Evolutionary conservation across 2,113 vertebrate species (phyloP).

Genomic region (Ochotona curzoniae): DNA sequence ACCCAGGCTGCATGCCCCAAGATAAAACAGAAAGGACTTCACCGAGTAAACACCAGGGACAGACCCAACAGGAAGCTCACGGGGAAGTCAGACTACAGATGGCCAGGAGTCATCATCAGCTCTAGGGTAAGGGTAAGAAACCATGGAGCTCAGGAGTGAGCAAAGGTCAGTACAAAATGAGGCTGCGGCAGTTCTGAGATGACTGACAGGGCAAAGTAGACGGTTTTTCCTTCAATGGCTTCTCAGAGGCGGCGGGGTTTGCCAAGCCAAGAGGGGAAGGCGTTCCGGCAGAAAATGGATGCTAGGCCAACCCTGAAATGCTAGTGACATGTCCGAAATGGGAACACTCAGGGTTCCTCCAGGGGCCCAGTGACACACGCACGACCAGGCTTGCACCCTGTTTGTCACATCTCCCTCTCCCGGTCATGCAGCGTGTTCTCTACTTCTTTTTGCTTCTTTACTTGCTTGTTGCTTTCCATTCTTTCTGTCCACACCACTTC

Average conservation of each 20-base stretch:
- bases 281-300: not conserved
- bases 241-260: not conserved
- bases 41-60: not conserved
- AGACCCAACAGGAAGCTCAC: slow-evolving; percentile 11
- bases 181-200: not conserved
- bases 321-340: not conserved
- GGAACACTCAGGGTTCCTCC: not conserved
- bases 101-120: not conserved
- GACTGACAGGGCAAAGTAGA: not conserved
- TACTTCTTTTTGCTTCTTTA: not conserved
- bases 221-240: not conserved
- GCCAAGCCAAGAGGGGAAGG: not conserved
- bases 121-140: slow-evolving; percentile 40
- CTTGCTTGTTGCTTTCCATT: not conserved
- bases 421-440: not conserved
- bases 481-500: not conserved
- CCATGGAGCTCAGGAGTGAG: not conserved
- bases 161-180: not conserved
- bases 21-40: slow-evolving; percentile 31
- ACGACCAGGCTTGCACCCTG: not conserved
- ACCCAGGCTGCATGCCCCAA: not conserved
- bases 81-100: not conserved
- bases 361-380: too few species aligned
- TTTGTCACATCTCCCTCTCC: not conserved
- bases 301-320: not conserved